Evolutionary conservation across 2,113 vertebrate genomes (phyloP), one percentile per base, ranked within the genome.

Genomic region (Monopterus albus): DNA sequence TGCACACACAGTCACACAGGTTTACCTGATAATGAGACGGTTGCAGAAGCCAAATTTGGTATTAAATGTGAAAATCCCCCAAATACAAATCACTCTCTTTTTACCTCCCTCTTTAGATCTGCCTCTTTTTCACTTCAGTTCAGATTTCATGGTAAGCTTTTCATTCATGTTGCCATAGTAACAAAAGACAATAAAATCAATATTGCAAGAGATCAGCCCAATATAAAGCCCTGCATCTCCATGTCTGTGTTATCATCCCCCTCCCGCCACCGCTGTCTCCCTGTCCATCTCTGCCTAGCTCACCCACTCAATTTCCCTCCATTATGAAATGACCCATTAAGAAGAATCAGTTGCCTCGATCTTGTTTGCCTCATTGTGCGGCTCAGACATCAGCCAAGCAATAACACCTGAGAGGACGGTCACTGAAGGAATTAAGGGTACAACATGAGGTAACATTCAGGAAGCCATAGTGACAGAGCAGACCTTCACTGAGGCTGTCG

Each of bases 321-420:
- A 58, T 70, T 61, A 53, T 58, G 71, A 79, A 72, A 75, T 51
- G 56, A 28, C 26, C 59, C 64, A 60, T 78, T 78, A 74, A 26
- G 70, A 31, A 6, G 25, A 66, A 73, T 45, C 62, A 57, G 18
- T 81, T 46, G 74, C 72, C 72, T 53, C 75, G 65, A 75, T 77
- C 50, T 46, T 60, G 59, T 66, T 75, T 75, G 38, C 51, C 39
- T 71, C 56, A 2, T 35, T 0, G 28, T 21, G 47, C 33, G 10
- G 46, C 43, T 42, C 3, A n/a, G 10, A 23, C 72, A 71, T 5
- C 50, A 40, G 42, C 12, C 5, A 7, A 58, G 25, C n/a, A 13
- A 52, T 21, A 53, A 68, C 11, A 71, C 72, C 72, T 68, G 72
- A 68, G 62, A 84, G 69, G 49, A 53, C 6, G 9, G 53, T 47